phyloP scores from a whole-genome alignment of 2,113 vertebrate species.

The Origma solitaria region DNA sequence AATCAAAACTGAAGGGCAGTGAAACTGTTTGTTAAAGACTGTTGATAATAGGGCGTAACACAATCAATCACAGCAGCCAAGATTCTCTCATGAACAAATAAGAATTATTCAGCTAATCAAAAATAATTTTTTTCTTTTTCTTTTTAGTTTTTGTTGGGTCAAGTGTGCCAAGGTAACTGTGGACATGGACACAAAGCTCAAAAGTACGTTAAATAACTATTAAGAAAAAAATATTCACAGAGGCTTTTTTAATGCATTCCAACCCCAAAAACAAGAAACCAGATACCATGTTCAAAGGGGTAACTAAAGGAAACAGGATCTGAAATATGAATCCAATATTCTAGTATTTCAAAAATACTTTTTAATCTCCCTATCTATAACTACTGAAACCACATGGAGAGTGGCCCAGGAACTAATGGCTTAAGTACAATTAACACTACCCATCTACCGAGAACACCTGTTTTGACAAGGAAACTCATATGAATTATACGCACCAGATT shows the following conservation, averaged over 20 bases:
- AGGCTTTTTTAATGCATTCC: neutral
- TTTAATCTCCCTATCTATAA: neutral
- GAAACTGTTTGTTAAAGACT: neutral
- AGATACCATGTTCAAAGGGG: fast-evolving
- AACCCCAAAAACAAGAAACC: neutral
- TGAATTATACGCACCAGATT: fast-evolving
- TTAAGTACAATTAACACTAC: neutral
- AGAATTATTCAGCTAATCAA: neutral
- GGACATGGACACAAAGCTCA: neutral
- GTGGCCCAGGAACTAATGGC: neutral
- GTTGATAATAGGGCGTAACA: neutral
- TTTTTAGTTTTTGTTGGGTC: neutral
- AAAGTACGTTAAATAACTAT: neutral
- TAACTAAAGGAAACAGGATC: neutral
- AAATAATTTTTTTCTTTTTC: neutral
- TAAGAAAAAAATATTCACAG: neutral
- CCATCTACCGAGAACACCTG: neutral
- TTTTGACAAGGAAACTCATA: neutral
- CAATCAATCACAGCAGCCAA: neutral
- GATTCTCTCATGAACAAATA: neutral
- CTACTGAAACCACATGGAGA: neutral
- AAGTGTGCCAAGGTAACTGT: neutral
- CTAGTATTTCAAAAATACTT: neutral
- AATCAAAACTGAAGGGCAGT: neutral
- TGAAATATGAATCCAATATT: neutral